Evolutionary conservation across 2,888 invertebrate species (phyloP), one percentile per base, ranked within the genome.

Genomic region (Brachypterus glaber): DNA sequence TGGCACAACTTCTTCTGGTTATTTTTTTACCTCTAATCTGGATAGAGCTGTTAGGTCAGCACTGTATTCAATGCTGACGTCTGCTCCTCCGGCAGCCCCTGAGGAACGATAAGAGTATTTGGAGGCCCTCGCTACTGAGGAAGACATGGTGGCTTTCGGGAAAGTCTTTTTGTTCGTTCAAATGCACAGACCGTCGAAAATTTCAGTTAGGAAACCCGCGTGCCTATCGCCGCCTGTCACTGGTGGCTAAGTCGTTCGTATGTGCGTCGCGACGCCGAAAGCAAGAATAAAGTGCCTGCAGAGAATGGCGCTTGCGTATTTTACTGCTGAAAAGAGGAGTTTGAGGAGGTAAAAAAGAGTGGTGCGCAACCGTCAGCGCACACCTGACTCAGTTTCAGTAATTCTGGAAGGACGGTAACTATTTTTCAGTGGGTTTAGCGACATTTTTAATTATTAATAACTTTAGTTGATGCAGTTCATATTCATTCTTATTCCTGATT

Each of bases 41-140:
- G 89, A 83, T 70, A 92, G 82, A 70, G 89, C 86, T 73, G 86
- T 88, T 72, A 91, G 76, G 74, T 92, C 91, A 73, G 87, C 78
- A 72, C 82, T 82, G 74, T 91, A 92, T 76, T 91, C 91, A 74
- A 92, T 89, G 79, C 83, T 89, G 67, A 91, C 86, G 74, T 90
- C 89, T 70, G 87, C 83, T 51, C 66, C 64, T 45, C 73, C 74
- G 60, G 72, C 77, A 68, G 79, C 81, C 64, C 79, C 81, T 65
- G 80, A 77, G 66, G 88, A 86, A 70, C 89, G 83, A 76, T 92
- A 92, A 66, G 82, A 79, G 75, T 91, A 91, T 73, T 88, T 90
- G 68, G 88, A 86, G 65, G 82, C 76, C 74, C 88, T 88, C 68
- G 64, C 62, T 47, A 64, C 65, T 44, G 60, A 59, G 51, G 61